Conservation (phyloP, 2,888 invertebrate species). For the Leptinotarsa juncta region DNA sequence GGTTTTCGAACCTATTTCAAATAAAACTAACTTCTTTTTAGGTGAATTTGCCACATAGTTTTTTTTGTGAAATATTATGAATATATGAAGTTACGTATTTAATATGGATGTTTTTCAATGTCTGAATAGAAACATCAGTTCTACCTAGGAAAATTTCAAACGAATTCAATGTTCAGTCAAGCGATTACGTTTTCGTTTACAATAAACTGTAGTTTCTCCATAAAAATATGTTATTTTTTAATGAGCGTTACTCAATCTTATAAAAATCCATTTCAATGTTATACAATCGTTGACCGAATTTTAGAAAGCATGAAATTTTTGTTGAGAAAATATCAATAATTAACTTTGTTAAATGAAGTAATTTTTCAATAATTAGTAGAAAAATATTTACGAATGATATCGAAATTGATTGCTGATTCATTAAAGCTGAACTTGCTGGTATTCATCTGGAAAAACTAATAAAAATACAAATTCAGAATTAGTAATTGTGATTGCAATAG, state of each 20-base stretch:
- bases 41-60: too few species aligned
- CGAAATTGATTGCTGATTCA: not conserved
- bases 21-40: too few species aligned
- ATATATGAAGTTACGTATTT: too few species aligned
- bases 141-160: not conserved
- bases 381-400: constrained; percentile 26
- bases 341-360: constrained; percentile 50
- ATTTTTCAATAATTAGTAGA: constrained; percentile 31
- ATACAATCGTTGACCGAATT: constrained; percentile 47
- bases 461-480: too few species aligned
- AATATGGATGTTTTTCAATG: too few species aligned
- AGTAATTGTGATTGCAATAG: too few species aligned
- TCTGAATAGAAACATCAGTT: not conserved
- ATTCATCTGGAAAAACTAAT: too few species aligned
- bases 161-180: not conserved
- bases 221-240: constrained; percentile 33
- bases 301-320: constrained; percentile 55
- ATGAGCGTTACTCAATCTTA: constrained; percentile 41
- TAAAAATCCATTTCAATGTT: constrained; percentile 43
- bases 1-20: too few species aligned
- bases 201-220: constrained; percentile 26
- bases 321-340: constrained; percentile 50
- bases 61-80: too few species aligned
- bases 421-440: not conserved
- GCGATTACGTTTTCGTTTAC: constrained; percentile 10